These are phyloP conservation scores for Microtus montanus DNA, from an alignment of 2,113 vertebrate species.

Conservation along the genomic window DNA sequence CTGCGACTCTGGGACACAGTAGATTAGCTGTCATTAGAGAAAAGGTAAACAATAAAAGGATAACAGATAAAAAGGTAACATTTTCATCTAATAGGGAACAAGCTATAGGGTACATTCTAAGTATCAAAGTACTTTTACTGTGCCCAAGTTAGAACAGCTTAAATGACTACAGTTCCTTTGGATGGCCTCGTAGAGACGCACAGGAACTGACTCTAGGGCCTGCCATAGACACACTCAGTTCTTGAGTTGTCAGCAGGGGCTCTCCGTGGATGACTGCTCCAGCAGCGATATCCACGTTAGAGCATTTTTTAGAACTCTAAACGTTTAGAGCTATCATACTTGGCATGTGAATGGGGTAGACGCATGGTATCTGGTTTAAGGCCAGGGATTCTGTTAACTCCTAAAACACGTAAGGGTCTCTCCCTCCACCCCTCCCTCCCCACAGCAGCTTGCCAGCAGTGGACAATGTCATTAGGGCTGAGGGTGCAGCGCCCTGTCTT, in stretches of 20 bases:
- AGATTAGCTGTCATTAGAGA: background rate
- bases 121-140: background rate
- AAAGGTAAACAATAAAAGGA: background rate
- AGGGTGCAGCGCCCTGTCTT: background rate
- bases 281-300: background rate
- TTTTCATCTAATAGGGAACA: background rate
- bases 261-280: background rate
- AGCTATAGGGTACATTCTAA: background rate
- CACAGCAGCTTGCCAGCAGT: background rate
- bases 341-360: rapidly evolving
- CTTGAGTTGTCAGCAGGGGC: too few species aligned
- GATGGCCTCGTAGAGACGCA: background rate
- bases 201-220: background rate
- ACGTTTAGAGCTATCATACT: background rate
- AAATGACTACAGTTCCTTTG: background rate
- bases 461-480: background rate
- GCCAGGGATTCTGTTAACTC: background rate
- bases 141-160: background rate
- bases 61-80: background rate
- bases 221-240: background rate
- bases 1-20: background rate
- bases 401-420: background rate
- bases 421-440: background rate
- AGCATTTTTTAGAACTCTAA: background rate
- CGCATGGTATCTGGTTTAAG: too few species aligned